Base-by-base conservation (phyloP, 2,888 invertebrate species). In the Pogonocherus hispidulus region DNA sequence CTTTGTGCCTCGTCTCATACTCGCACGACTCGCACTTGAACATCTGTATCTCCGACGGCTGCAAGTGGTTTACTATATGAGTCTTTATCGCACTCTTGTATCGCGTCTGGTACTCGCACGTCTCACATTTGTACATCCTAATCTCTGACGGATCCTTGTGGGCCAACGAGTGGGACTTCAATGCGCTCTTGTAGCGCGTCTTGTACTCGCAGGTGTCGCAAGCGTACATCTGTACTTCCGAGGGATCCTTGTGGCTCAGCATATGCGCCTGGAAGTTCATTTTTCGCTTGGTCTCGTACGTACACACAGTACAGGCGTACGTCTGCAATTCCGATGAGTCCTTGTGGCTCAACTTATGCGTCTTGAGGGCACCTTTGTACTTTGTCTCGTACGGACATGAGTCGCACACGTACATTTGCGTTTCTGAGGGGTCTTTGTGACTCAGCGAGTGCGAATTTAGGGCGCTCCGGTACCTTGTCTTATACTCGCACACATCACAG, bases 321-420 rank as follows among this genome's bases (percentile, higher is more conserved):
- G 67, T 69, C 3, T 47, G 37, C 3, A 69, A 32, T 23, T 72
- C 72, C 14, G 70, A 66, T 1, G 65, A 66, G 27, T 56, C 60
- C 32, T 67, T 69, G 23, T 74, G 74, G 14, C 69, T 65, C 4
- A 71, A 20, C 0, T 18, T 59, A 56, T 74, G 74, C 37, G 66
- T 68, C 9, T 14, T 51, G 8, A 74, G 56, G 14, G 67, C 68
- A 18, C 69, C 59, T 14, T 72, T 68, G 46, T 67, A 59, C 37
- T 67, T 67, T 4, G 63, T 72, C n/a, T 47, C 41, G 51, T 71
- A 72, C 9, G 57, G 62, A 23, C 74, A 74, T 54, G 54, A 49
- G 1, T 52, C 54, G 41, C 70, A 70, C 11, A 46, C 54, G 56
- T 67, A 64, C 70, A 70, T 70, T 41, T 59, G 57, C 9, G 66